A percentile compares a stretch with the other conserved stretches of the same genome.
Conservation (phyloP, 2,113 vertebrate species). For the Archocentrus centrarchus region DNA sequence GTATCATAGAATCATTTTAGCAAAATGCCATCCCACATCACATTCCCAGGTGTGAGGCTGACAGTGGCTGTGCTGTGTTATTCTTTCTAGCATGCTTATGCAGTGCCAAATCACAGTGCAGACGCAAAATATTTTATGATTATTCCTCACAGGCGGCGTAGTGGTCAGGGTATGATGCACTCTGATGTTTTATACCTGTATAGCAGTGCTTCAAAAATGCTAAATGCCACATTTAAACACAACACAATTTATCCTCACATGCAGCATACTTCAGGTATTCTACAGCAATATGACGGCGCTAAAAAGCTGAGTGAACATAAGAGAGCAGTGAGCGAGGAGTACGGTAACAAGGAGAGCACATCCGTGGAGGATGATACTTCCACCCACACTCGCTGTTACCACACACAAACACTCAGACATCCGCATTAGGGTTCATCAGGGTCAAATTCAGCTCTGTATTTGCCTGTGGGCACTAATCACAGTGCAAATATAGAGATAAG, state of each 20-base stretch:
- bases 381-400: constrained; percentile 49
- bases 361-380: constrained; percentile 58
- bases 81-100: neutral
- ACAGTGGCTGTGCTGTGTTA: constrained; percentile 10
- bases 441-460: constrained; percentile 52
- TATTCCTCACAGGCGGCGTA: neutral
- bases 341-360: constrained; percentile 42
- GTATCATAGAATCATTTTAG: constrained; percentile 25
- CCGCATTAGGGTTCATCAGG: constrained; percentile 35
- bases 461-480: constrained; percentile 43
- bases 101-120: neutral
- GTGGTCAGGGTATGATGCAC: neutral
- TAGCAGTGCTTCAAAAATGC: neutral
- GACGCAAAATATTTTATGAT: neutral
- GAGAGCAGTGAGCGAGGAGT: constrained; percentile 41
- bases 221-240: neutral
- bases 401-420: constrained; percentile 32
- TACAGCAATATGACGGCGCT: neutral
- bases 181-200: neutral
- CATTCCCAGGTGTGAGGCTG: constrained; percentile 13
- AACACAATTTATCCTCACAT: neutral
- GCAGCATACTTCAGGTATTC: neutral
- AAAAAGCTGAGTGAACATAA: constrained; percentile 37
- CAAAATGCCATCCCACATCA: constrained; percentile 28
- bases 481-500: constrained; percentile 51